Percentiles rank a stretch among this genome's conserved stretches.
phyloP scores from a whole-genome alignment of 2,888 invertebrate species.

The Ferrisia virgata region DNA sequence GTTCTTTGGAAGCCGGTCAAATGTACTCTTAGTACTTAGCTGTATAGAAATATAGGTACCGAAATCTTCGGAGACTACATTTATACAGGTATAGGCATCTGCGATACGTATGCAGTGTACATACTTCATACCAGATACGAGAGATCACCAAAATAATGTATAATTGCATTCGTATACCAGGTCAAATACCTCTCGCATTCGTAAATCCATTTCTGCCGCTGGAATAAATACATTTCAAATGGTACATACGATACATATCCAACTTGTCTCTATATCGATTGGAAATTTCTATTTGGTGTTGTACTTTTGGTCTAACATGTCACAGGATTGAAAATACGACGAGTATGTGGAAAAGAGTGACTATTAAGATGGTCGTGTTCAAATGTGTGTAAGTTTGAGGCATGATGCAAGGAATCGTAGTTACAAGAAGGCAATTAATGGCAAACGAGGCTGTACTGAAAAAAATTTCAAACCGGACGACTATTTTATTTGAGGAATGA shows the following conservation, averaged over 20 bases:
- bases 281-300: background rate
- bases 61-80: background rate
- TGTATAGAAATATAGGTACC: background rate
- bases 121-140: too few species aligned
- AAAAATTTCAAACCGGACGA: background rate
- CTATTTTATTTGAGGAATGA: background rate
- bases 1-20: background rate
- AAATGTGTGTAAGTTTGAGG: too few species aligned
- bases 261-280: background rate
- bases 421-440: background rate
- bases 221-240: background rate
- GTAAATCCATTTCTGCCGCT: background rate
- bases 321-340: background rate
- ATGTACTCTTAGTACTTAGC: background rate
- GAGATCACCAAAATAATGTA: background rate
- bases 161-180: background rate
- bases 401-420: background rate
- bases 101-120: too few species aligned
- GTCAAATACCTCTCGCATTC: conserved; percentile 14
- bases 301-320: background rate
- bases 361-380: background rate
- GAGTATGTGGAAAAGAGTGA: background rate
- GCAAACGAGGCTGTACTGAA: background rate
- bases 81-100: background rate
- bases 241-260: too few species aligned